Base-by-base conservation (phyloP, 1,140 invertebrate species). In the Neelides sp. region DNA sequence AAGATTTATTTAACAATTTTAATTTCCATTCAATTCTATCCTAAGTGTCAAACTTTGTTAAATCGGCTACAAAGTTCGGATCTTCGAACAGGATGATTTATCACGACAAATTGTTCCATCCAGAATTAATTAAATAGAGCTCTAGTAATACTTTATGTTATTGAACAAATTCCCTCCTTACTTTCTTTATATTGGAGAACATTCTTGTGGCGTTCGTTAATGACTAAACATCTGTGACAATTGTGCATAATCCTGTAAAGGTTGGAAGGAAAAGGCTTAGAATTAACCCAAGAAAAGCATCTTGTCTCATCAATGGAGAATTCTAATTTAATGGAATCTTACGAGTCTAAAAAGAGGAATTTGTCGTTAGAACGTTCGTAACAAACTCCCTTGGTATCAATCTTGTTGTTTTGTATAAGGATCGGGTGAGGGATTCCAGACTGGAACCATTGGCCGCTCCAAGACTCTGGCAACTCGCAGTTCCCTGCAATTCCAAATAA, bases 371-470 rank as follows among this genome's bases (percentile, higher is more conserved):
- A 81, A 42, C 75, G 79, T 58, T 79, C 79, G 43, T 82, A 71
- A 67, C 83, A 86, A 64, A 73, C 75, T 60, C 83, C 83, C 64
- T 85, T 84, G 66, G 77, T 82, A 58, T 80, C 83, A 46, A 85
- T 75, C 53, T 78, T 73, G 55, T 79, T 79, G 46, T 77, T 78
- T 57, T 83, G 80, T 64, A 87, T 83, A 54, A 77, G 67, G 63
- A 87, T 82, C 28, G 80, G 76, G 62, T 83, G 79, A 61, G 78
- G 76, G 57, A 84, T 79, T 35, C 83, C 83, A 52, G 81, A 84
- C 65, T 85, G 82, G 68, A 87, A 87, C 83, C 83, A 87, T 48
- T 76, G 78, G 49, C 83, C 83, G 61, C 82, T 77, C 83, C 83
- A 87, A 49, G 74, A 73, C 40, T 74, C 69, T 49, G 83, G 83